Conservation (phyloP, 53 echinoderm and acorn worm species). For the Hippasteria phrygiana region DNA sequence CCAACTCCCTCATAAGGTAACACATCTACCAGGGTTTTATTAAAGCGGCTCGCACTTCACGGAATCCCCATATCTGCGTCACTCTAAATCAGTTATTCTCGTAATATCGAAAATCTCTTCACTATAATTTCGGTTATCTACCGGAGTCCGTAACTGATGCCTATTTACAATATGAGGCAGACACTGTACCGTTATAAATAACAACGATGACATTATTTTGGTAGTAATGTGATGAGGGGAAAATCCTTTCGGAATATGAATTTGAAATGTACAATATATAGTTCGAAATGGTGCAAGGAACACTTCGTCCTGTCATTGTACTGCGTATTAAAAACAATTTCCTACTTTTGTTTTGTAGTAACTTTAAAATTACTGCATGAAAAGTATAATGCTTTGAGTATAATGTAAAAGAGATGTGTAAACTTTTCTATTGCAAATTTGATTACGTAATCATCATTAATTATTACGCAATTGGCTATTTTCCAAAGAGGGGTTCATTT, state of each 20-base stretch:
- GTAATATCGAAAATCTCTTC: neutral
- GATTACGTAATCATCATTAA: too few relatives aligned
- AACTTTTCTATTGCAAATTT: too few relatives aligned
- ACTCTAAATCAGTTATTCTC: neutral
- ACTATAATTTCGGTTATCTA: neutral
- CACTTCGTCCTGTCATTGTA: too few relatives aligned
- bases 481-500: too few relatives aligned
- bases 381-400: too few relatives aligned
- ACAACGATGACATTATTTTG: neutral
- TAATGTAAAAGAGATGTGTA: too few relatives aligned
- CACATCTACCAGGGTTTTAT: neutral
- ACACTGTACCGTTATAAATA: neutral
- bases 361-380: too few relatives aligned
- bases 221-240: neutral
- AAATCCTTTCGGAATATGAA: neutral
- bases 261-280: too few relatives aligned
- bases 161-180: constrained; percentile 4
- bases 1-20: neutral
- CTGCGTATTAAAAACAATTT: too few relatives aligned
- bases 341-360: too few relatives aligned
- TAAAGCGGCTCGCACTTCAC: neutral
- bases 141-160: neutral
- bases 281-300: too few relatives aligned
- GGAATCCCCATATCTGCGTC: neutral
- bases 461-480: too few relatives aligned